Conservation (phyloP, 2,113 vertebrate species). For the Actenoides hombroni region DNA sequence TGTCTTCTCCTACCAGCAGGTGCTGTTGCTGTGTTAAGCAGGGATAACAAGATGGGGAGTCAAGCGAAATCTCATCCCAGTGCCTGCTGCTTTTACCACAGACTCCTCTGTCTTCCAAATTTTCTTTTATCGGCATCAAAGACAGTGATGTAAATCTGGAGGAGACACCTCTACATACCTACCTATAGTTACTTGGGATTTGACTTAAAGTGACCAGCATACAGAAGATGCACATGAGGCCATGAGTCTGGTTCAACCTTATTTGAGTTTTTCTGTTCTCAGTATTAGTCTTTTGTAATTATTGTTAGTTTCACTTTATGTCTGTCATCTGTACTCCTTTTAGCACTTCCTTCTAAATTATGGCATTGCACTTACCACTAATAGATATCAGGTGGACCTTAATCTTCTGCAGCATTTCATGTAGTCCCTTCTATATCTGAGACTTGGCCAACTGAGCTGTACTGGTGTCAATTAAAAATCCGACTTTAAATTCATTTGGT, state of each 20-base stretch:
- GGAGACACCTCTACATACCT: background rate
- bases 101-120: background rate
- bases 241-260: background rate
- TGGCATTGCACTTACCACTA: background rate
- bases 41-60: background rate
- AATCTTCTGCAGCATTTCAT: background rate
- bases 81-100: background rate
- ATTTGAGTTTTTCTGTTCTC: background rate
- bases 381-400: slow-evolving; percentile 38
- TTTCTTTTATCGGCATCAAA: background rate
- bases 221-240: background rate
- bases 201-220: background rate
- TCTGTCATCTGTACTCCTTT: slow-evolving; percentile 24
- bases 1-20: background rate
- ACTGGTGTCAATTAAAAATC: slow-evolving; percentile 6
- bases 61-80: background rate
- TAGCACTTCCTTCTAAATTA: slow-evolving; percentile 47
- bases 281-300: slow-evolving; percentile 10
- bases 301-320: background rate
- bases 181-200: background rate
- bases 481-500: slow-evolving; percentile 6
- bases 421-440: background rate
- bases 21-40: slow-evolving; percentile 11
- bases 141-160: background rate
- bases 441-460: background rate